A percentile compares a stretch with the other conserved stretches of the same genome.
Evolutionary conservation across 1,140 invertebrate species (phyloP).

Genomic region (Drosophila ohnishii): DNA sequence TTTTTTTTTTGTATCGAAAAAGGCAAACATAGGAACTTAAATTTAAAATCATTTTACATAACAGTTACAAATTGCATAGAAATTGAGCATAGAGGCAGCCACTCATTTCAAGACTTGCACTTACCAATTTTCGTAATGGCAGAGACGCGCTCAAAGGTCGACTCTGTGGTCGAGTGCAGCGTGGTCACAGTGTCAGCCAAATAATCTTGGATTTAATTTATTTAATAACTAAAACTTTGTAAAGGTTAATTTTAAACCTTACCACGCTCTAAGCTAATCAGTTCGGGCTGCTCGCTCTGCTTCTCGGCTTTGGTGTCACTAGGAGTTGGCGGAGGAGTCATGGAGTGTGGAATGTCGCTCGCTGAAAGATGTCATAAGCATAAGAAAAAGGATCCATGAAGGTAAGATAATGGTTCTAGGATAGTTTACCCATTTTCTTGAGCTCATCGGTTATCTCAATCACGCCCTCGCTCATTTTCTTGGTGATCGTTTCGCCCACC

Average conservation of each 20-base stretch:
- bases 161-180: constrained; percentile 77
- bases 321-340: constrained; percentile 82
- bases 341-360: constrained; percentile 80
- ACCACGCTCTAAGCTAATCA: constrained; percentile 62
- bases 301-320: constrained; percentile 76
- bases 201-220: constrained; percentile 48
- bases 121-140: constrained; percentile 81
- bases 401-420: neutral
- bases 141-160: constrained; percentile 76
- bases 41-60: constrained; percentile 72
- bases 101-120: constrained; percentile 49
- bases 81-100: constrained; percentile 49
- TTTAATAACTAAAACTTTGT: neutral
- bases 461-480: constrained; percentile 82
- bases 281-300: constrained; percentile 50
- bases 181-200: constrained; percentile 72
- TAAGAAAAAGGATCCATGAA: neutral
- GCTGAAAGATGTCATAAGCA: constrained; percentile 29
- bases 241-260: neutral
- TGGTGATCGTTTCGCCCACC: constrained; percentile 80
- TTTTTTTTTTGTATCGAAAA: constrained; percentile 54
- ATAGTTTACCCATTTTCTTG: constrained; percentile 61
- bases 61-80: constrained; percentile 73
- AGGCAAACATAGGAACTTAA: constrained; percentile 68
- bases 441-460: constrained; percentile 79